Percentiles rank a stretch among this genome's conserved stretches.
Evolutionary conservation across 2,113 vertebrate genomes (phyloP).

Genomic region (Lamprologus lemairii): DNA sequence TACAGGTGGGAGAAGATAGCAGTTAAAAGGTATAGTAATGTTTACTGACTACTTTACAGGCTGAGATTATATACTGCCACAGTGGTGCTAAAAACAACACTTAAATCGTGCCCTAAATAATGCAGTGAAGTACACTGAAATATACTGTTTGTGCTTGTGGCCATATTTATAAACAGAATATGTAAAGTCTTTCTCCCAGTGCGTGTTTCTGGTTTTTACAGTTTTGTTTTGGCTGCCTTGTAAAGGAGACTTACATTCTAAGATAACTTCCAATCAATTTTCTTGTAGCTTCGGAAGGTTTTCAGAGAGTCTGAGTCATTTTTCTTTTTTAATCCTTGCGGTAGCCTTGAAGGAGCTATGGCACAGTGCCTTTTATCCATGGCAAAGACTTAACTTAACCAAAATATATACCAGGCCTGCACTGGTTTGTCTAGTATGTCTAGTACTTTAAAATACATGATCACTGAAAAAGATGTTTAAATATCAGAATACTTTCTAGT

Average conservation of each 20-base stretch:
- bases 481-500: background rate
- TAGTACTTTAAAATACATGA: background rate
- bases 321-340: background rate
- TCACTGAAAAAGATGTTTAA: background rate
- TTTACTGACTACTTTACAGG: background rate
- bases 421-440: background rate
- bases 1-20: background rate
- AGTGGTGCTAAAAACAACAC: background rate
- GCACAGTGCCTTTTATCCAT: background rate
- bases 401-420: background rate
- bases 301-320: constrained; percentile 15
- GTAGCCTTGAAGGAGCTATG: background rate
- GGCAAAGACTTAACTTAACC: background rate
- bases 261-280: constrained; percentile 13
- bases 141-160: background rate
- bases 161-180: background rate
- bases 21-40: background rate
- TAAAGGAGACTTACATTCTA: background rate
- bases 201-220: background rate
- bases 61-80: background rate
- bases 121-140: background rate
- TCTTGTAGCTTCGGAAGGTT: background rate
- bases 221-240: background rate
- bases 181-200: background rate
- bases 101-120: background rate